Evolutionary conservation across 1,140 invertebrate species (phyloP), one percentile per base, ranked within the genome.

Genomic region (Frieseomelitta varia): DNA sequence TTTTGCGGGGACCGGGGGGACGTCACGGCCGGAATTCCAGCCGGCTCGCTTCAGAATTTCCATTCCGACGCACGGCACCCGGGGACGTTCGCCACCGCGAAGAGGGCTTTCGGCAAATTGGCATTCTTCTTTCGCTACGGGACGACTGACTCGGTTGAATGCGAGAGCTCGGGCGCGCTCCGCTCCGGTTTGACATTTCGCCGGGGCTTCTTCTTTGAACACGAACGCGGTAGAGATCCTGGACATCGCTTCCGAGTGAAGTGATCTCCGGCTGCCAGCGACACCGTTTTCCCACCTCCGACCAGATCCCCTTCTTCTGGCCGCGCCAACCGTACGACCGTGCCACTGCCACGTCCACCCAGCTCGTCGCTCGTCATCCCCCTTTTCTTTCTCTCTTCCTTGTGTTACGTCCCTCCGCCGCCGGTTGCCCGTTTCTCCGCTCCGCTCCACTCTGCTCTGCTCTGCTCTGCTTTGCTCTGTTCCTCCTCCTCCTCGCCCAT

Each of bases 41-140:
- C 53, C 72, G 73, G 15, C 65, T 78, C 76, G 88, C 63, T 73
- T 87, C 80, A 85, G 87, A 79, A 87, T 89, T 89, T 89, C 89
- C 84, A 85, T 87, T 63, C 84, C 58, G 77, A 88, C 79, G 79
- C 79, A 63, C 71, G 80, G 39, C 39, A 47, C 8, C 39, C 39
- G 39, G 39, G 39, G 39, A 89, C 83, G 77, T 84, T 87, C 73
- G 79, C 85, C 78, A 89, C 85, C 83, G 90, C 87, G 85, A 85
- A 85, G 81, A 90, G 81, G 79, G 86, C 85, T 87, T 92, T 92
- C 84, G 88, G 89, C 87, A 94, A 94, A 94, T 93, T 93, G 89
- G 93, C 93, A 94, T 94, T 94, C 93, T 94, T 93, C 92, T 93
- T 93, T 91, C 82, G 91, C 86, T 77, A 76, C 51, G 81, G 76